A percentile compares a stretch with the other conserved stretches of the same genome.
Evolutionary conservation across 2,888 invertebrate genomes (phyloP).

Genomic region (Caenorhabditis sp.): DNA sequence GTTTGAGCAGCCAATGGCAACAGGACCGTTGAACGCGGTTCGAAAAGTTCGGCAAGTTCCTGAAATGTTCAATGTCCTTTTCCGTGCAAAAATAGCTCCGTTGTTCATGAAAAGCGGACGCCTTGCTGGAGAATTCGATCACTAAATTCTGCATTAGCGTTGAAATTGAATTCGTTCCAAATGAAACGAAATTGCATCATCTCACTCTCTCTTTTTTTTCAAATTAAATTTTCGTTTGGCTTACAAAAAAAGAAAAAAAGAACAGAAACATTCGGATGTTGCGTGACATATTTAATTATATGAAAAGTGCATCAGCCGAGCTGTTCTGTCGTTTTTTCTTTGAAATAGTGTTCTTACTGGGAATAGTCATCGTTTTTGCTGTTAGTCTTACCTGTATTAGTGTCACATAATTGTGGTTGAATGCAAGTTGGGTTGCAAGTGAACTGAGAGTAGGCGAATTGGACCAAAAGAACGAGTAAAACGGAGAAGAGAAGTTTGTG

Average conservation of each 20-base stretch:
- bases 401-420: conserved; percentile 48
- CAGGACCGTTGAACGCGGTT: conserved; percentile 51
- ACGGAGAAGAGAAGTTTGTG: conserved; percentile 14
- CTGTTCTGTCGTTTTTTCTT: neutral
- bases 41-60: conserved; percentile 58
- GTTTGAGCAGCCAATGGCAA: conserved; percentile 11
- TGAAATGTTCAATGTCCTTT: conserved; percentile 8
- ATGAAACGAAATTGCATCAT: conserved; percentile 19
- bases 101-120: too few species aligned
- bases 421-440: conserved; percentile 39
- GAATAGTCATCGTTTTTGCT: too few species aligned
- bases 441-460: neutral
- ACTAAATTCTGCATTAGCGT: neutral
- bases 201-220: conserved; percentile 1
- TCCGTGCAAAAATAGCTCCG: neutral
- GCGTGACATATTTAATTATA: conserved; percentile 8
- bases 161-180: conserved; percentile 16
- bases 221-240: conserved; percentile 2
- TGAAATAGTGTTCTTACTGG: neutral
- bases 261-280: neutral
- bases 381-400: conserved; percentile 44
- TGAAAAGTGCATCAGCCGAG: neutral
- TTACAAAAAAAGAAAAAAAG: neutral
- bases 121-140: conserved; percentile 1
- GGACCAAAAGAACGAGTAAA: neutral